These are phyloP conservation scores for western clawed frog (Xenopus tropicalis) DNA, from an alignment of 2,113 vertebrate species.

Conservation along the genomic window UCB_Xtro_10.0 CM004451.2:87481501-87482000, in stretches of 20 bases:
- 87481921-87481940: too few relatives aligned
- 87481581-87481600: constrained; percentile 35
- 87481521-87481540: constrained; percentile 21
- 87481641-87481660: constrained; percentile 38
- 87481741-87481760: constrained; percentile 35
- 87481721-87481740: constrained; percentile 21
- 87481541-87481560: constrained; percentile 33
- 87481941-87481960: background rate
- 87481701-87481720: constrained; percentile 36
- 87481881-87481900: background rate
- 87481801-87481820: constrained; percentile 1
- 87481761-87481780: constrained; percentile 38
- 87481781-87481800: constrained; percentile 29
- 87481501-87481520: constrained; percentile 1
- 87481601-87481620: constrained; percentile 29
- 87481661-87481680: constrained; percentile 27
- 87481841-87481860: constrained; percentile 27
- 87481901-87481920: background rate
- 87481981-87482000: too few relatives aligned
- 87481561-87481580: constrained; percentile 30
- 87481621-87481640: constrained; percentile 15
- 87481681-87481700: background rate
- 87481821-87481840: constrained; percentile 35
- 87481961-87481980: too few relatives aligned
- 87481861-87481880: background rate